Percentiles rank a stretch among this genome's conserved stretches.
phyloP scores from a whole-genome alignment of 1,140 invertebrate genomes.

The Heliconius hermathena region DNA sequence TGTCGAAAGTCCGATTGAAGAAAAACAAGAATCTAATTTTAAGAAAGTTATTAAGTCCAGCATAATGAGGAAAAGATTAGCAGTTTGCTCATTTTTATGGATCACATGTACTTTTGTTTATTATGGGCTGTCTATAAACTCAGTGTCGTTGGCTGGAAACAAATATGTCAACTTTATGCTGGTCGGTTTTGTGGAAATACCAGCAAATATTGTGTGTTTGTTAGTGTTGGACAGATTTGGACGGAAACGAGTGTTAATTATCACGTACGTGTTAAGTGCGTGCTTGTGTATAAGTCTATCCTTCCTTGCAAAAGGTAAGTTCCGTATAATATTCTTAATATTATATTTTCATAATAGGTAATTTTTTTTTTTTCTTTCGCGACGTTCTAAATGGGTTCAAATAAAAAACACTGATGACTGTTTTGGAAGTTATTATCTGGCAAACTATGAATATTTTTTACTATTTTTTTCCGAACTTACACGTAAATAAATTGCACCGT shows the following conservation, averaged over 20 bases:
- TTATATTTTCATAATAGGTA: no score
- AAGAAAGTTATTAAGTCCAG: slow-evolving; percentile 61
- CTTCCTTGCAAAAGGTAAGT: slow-evolving; percentile 66
- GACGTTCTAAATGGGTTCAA: no score
- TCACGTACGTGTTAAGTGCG: slow-evolving; percentile 69
- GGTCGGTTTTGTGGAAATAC: slow-evolving; percentile 83
- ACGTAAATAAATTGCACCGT: no score
- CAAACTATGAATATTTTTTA: no score
- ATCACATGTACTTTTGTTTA: slow-evolving; percentile 84
- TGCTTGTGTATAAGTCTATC: slow-evolving; percentile 69
- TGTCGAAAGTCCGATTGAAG: slow-evolving; percentile 24
- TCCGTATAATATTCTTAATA: slow-evolving; percentile 21
- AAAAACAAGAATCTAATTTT: slow-evolving; percentile 51
- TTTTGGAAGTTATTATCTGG: no score
- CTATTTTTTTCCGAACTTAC: no score
- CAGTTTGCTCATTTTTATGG: slow-evolving; percentile 71
- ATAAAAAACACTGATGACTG: no score
- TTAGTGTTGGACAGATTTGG: slow-evolving; percentile 69
- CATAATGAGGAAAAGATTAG: slow-evolving; percentile 64
- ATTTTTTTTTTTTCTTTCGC: no score
- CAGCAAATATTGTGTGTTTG: slow-evolving; percentile 80
- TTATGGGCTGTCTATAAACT: slow-evolving; percentile 86
- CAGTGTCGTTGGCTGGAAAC: slow-evolving; percentile 85
- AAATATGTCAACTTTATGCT: slow-evolving; percentile 84
- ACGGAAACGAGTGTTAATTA: slow-evolving; percentile 66